A percentile compares a stretch with the other conserved stretches of the same genome.
These are phyloP conservation scores for Leptatherina wallacei DNA, from an alignment of 2,797 vertebrate genomes.

Conservation along the genomic window DNA sequence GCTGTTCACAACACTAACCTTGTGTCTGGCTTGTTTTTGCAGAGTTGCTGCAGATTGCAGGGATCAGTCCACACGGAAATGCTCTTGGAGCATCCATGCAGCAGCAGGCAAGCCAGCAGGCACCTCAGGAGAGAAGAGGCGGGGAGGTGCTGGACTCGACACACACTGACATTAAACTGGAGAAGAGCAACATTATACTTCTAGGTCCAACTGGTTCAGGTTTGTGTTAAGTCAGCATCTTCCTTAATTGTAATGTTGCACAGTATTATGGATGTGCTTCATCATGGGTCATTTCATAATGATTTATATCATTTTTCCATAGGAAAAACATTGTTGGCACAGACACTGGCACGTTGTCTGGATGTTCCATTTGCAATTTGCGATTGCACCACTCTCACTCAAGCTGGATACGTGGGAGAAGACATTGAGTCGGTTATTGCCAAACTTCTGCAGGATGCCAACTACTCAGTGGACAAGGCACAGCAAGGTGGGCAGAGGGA, in stretches of 20 bases:
- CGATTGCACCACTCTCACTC: slow-evolving; percentile 97
- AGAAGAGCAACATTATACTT: slow-evolving; percentile 98
- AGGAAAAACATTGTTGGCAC: slow-evolving; percentile 98
- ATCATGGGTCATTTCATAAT: background rate
- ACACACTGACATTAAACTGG: slow-evolving; percentile 93
- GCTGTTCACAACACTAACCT: background rate
- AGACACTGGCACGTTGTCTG: slow-evolving; percentile 95
- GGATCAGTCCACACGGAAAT: slow-evolving; percentile 95
- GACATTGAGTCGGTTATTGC: slow-evolving; percentile 98
- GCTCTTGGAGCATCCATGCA: slow-evolving; percentile 96
- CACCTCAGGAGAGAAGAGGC: slow-evolving; percentile 92
- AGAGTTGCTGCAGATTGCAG: slow-evolving; percentile 97
- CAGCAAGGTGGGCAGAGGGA: slow-evolving; percentile 89
- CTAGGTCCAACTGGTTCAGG: slow-evolving; percentile 98
- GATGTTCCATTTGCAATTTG: slow-evolving; percentile 98
- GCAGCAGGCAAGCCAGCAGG: slow-evolving; percentile 93
- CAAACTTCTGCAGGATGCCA: slow-evolving; percentile 96
- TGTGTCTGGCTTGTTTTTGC: slow-evolving; percentile 39
- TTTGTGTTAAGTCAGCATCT: slow-evolving; percentile 57
- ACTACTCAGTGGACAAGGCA: slow-evolving; percentile 97
- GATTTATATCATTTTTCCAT: background rate
- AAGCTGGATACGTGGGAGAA: slow-evolving; percentile 97
- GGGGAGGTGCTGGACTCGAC: slow-evolving; percentile 94
- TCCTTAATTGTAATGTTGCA: background rate
- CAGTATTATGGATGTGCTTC: background rate